Percentiles rank a stretch among this genome's conserved stretches.
These are phyloP conservation scores for Embidobia sp. DNA, from an alignment of 2,888 invertebrate species.

Conservation along the genomic window DNA sequence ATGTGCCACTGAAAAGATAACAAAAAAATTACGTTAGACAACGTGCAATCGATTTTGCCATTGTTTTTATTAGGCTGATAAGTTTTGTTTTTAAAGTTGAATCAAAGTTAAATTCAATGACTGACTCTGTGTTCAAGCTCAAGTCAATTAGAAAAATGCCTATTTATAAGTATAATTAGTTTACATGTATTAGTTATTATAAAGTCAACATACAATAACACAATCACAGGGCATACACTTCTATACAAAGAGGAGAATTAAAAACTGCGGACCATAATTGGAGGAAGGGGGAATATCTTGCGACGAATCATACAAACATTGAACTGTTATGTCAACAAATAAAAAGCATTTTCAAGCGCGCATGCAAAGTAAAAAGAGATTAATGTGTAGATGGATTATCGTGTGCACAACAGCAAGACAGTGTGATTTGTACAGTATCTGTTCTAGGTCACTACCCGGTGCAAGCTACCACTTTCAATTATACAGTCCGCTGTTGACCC, in stretches of 20 bases:
- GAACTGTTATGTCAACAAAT: constrained; percentile 7
- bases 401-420: constrained; percentile 73
- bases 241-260: constrained; percentile 38
- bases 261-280: no score
- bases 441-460: constrained; percentile 69
- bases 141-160: constrained; percentile 16
- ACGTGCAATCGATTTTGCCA: neutral
- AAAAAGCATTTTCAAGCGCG: constrained; percentile 72
- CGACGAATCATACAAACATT: constrained; percentile 42
- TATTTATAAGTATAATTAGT: constrained; percentile 12
- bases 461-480: constrained; percentile 65
- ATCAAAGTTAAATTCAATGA: no score
- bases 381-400: constrained; percentile 69
- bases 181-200: neutral
- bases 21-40: constrained; percentile 13
- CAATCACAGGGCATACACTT: constrained; percentile 57
- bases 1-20: no score
- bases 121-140: neutral
- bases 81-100: neutral
- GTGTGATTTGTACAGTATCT: constrained; percentile 66
- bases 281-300: no score
- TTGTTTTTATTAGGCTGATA: neutral
- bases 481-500: constrained; percentile 61
- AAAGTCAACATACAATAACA: constrained; percentile 12
- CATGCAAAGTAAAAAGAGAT: constrained; percentile 75